Conservation (phyloP, 2,888 invertebrate genomes). For the Lasioglossum pauxillum region DNA sequence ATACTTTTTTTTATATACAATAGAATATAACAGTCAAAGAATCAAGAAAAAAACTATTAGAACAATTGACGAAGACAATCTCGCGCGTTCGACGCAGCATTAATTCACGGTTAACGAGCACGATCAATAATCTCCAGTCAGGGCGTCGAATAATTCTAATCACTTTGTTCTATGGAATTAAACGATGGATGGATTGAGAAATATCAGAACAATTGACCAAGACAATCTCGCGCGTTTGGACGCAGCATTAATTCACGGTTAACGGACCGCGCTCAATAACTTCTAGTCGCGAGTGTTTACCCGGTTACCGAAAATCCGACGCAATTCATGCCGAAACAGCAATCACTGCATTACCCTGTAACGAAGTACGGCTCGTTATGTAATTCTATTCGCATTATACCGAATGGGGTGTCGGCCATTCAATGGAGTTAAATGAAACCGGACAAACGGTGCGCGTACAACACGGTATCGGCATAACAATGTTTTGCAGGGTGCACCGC, state of each 20-base stretch:
- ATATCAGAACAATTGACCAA: neutral
- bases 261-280: slow-evolving; percentile 34
- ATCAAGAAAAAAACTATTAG: neutral
- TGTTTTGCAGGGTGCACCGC: slow-evolving; percentile 48
- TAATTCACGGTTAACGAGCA: no score
- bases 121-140: slow-evolving; percentile 31
- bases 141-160: slow-evolving; percentile 12
- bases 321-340: slow-evolving; percentile 54
- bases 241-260: neutral
- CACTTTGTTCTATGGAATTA: neutral
- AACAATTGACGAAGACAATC: neutral
- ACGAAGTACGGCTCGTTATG: slow-evolving; percentile 66
- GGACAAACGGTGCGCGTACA: slow-evolving; percentile 57
- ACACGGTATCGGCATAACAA: slow-evolving; percentile 58
- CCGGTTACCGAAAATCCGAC: slow-evolving; percentile 59
- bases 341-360: slow-evolving; percentile 62
- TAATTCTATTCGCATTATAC: slow-evolving; percentile 69
- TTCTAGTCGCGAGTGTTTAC: slow-evolving; percentile 50
- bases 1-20: neutral
- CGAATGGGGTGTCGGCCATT: slow-evolving; percentile 52
- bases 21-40: neutral
- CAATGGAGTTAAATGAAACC: slow-evolving; percentile 66
- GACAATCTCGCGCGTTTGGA: neutral
- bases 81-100: neutral
- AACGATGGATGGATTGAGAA: neutral